These are phyloP conservation scores for Sesia bembeciformis DNA, from an alignment of 2,888 invertebrate genomes.

Conservation along the genomic window DNA sequence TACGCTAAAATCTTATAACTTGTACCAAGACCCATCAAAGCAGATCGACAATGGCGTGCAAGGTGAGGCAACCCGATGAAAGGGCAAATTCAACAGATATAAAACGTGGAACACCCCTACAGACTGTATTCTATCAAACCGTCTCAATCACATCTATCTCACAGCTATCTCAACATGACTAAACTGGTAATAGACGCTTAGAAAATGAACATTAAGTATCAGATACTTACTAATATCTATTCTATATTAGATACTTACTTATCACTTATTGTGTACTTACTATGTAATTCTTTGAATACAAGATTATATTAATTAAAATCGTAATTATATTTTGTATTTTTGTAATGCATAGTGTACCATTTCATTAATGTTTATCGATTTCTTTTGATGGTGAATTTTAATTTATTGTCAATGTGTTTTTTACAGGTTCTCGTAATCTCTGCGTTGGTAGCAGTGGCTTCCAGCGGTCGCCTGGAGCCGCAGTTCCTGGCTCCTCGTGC, in stretches of 20 bases:
- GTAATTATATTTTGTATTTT: no score
- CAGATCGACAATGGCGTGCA: constrained; percentile 54
- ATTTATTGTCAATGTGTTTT: background rate
- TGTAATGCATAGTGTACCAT: no score
- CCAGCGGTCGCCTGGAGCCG: constrained; percentile 44
- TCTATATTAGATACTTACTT: no score
- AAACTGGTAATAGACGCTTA: background rate
- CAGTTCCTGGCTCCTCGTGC: constrained; percentile 35
- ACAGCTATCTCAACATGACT: constrained; percentile 7
- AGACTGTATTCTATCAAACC: constrained; percentile 32
- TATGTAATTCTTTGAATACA: no score
- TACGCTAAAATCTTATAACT: constrained; percentile 16
- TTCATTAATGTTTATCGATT: no score
- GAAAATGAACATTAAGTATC: no score
- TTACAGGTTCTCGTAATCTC: constrained; percentile 35
- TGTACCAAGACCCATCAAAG: constrained; percentile 29
- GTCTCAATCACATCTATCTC: background rate
- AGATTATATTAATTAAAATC: no score
- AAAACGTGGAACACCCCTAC: constrained; percentile 57
- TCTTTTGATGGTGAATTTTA: no score
- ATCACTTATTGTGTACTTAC: no score
- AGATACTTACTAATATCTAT: no score
- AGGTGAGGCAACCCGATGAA: constrained; percentile 62
- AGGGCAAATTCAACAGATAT: constrained; percentile 63
- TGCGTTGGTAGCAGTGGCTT: constrained; percentile 27